Percentiles rank a stretch among this genome's conserved stretches.
phyloP scores from a whole-genome alignment of 2,113 vertebrate species.

The Bos javanicus region DNA sequence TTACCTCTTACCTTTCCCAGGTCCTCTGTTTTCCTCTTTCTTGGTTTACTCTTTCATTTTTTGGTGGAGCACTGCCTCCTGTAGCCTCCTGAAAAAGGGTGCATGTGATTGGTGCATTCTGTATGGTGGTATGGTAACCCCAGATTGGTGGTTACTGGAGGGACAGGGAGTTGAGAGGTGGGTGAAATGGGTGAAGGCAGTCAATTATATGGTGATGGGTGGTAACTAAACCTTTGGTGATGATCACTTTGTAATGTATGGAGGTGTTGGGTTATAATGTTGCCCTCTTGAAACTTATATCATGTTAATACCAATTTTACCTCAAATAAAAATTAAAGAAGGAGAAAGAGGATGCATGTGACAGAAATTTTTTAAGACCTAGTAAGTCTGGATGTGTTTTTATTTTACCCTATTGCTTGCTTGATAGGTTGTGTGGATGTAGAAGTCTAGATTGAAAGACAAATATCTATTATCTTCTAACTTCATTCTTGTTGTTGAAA shows the following conservation, averaged over 20 bases:
- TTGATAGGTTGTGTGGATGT: not conserved
- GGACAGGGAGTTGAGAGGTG: not conserved
- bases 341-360: not conserved
- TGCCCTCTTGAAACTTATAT: not conserved
- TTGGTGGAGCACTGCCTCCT: not conserved
- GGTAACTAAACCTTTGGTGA: not conserved
- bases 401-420: not conserved
- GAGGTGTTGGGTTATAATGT: not conserved
- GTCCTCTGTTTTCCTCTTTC: not conserved
- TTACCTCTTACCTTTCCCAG: not conserved
- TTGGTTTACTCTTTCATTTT: not conserved
- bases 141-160: not conserved
- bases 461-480: not conserved
- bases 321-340: not conserved
- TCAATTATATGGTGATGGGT: not conserved
- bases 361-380: not conserved
- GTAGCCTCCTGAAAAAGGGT: not conserved
- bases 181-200: not conserved
- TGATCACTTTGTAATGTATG: not conserved
- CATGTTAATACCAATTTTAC: not conserved
- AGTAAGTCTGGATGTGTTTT: not conserved
- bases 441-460: constrained; percentile 18
- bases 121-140: not conserved
- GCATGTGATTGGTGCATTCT: not conserved
- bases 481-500: not conserved